Evolutionary conservation across 2,113 vertebrate species (phyloP).

Genomic region (Brienomyrus longianalis): DNA sequence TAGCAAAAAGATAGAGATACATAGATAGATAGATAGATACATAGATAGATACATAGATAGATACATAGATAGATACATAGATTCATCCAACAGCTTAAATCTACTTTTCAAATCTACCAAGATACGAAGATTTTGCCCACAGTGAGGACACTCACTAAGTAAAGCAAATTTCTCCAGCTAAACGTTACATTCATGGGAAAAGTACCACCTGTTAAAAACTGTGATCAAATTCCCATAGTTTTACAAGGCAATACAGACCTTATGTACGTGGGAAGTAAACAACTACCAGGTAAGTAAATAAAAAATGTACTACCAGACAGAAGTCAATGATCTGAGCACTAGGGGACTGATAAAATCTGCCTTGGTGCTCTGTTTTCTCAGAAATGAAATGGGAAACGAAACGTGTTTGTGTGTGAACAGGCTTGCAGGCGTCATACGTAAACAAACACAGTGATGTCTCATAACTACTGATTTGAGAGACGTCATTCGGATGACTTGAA

Average conservation of each 20-base stretch:
- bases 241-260: conserved; percentile 30
- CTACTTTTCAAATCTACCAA: neutral
- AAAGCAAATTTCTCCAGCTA: conserved; percentile 20
- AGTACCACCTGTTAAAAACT: conserved; percentile 27
- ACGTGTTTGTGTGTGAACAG: neutral
- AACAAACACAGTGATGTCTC: neutral
- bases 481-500: neutral
- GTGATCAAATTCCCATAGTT: conserved; percentile 40
- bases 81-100: neutral
- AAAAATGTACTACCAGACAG: neutral
- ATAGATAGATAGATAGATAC: too few relatives aligned
- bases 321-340: neutral
- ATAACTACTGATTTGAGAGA: neutral
- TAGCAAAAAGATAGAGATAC: neutral
- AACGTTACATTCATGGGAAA: conserved; percentile 47
- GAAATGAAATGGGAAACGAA: neutral
- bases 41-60: too few relatives aligned
- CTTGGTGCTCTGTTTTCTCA: neutral
- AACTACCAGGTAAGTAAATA: neutral
- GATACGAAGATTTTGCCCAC: conserved; percentile 26
- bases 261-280: neutral
- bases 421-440: neutral
- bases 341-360: neutral
- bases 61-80: too few relatives aligned
- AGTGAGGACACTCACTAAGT: conserved; percentile 10